phyloP scores from a whole-genome alignment of 2,113 vertebrate genomes.

The Tympanuchus pallidicinctus region DNA sequence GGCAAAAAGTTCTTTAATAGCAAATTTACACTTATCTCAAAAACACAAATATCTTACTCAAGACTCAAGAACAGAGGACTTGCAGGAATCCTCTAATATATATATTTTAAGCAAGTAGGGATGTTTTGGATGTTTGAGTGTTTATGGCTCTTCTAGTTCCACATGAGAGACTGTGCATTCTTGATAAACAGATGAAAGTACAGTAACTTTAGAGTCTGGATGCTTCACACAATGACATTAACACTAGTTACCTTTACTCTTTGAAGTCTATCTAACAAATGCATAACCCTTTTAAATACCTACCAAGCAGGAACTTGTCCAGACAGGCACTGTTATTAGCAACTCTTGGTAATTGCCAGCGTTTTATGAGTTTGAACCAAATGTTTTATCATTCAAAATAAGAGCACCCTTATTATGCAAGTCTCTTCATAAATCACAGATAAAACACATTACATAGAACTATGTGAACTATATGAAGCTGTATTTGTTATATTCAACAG shows the following conservation, averaged over 20 bases:
- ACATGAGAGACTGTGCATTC: neutral
- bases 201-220: neutral
- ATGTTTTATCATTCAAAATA: neutral
- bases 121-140: neutral
- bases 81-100: neutral
- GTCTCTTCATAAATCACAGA: neutral
- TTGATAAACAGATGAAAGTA: neutral
- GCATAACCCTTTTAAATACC: neutral
- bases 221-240: neutral
- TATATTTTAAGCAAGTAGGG: neutral
- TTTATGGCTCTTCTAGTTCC: neutral
- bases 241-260: neutral
- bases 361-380: neutral
- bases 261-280: neutral
- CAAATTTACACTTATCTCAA: neutral
- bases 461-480: neutral
- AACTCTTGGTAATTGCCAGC: neutral
- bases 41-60: neutral
- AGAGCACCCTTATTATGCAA: neutral
- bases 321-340: neutral
- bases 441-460: neutral
- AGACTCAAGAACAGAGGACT: rapidly evolving
- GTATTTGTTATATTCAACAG: neutral
- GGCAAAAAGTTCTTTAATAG: neutral
- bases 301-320: neutral